phyloP scores from a whole-genome alignment of 2,797 vertebrate genomes.

The Ambastaia sidthimunki region DNA sequence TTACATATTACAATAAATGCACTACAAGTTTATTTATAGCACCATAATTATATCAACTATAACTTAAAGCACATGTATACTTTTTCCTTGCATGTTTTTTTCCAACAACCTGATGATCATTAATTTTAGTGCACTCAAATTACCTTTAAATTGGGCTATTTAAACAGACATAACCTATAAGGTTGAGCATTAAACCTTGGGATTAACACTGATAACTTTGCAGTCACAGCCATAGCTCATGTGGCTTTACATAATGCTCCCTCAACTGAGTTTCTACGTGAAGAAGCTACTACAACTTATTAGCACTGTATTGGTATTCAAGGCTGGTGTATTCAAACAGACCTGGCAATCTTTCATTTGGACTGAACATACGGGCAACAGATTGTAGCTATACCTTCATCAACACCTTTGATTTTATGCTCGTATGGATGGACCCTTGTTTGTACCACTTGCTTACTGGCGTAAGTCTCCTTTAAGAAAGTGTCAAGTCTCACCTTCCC shows the following conservation, averaged over 20 bases:
- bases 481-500: slow-evolving; percentile 62
- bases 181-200: neutral
- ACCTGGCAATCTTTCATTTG: neutral
- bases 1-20: neutral
- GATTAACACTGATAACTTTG: slow-evolving; percentile 24
- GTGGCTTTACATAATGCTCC: slow-evolving; percentile 31
- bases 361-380: neutral
- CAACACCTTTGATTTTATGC: neutral
- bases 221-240: slow-evolving; percentile 1
- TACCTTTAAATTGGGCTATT: too few species aligned
- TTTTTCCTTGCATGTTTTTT: too few species aligned
- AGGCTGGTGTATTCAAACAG: neutral
- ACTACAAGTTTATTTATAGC: neutral
- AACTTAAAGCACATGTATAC: too few species aligned
- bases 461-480: slow-evolving; percentile 66
- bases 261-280: slow-evolving; percentile 20
- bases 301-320: neutral
- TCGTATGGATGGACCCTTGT: slow-evolving; percentile 14
- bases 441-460: neutral
- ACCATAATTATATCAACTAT: too few species aligned
- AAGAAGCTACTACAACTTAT: slow-evolving; percentile 19
- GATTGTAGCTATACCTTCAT: neutral
- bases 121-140: too few species aligned
- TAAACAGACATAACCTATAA: neutral
- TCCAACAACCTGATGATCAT: too few species aligned